Evolutionary conservation across 2,797 vertebrate genomes (phyloP).

Genomic region (Astyanax mexicanus): DNA sequence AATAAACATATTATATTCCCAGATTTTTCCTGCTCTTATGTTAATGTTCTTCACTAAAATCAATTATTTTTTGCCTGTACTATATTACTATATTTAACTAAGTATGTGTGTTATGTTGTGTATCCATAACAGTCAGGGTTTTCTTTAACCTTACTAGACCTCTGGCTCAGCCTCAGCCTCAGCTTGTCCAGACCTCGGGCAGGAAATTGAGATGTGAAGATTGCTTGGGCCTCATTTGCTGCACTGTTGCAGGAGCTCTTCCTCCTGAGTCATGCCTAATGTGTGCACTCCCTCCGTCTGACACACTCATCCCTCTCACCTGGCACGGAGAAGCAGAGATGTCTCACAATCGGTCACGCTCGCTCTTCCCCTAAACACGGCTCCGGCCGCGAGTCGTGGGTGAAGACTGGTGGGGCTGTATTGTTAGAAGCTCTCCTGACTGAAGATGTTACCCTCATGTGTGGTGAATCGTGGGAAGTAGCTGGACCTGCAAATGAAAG

Average conservation of each 20-base stretch:
- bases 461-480: background rate
- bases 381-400: background rate
- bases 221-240: background rate
- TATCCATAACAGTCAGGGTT: too few species aligned
- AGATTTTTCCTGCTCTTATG: too few species aligned
- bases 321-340: background rate
- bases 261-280: conserved; percentile 1
- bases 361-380: background rate
- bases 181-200: background rate
- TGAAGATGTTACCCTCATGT: background rate
- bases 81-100: too few species aligned
- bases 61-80: too few species aligned
- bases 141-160: background rate
- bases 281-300: background rate
- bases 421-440: background rate
- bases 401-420: background rate
- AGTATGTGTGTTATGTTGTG: too few species aligned
- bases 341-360: background rate
- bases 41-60: too few species aligned
- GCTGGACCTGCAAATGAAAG: background rate
- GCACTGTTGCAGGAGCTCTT: background rate
- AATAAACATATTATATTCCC: too few species aligned
- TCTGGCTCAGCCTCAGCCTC: background rate
- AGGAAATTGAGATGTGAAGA: background rate
- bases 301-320: conserved; percentile 11